Conservation (phyloP, 2,797 vertebrate species). For the Momotus momota region DNA sequence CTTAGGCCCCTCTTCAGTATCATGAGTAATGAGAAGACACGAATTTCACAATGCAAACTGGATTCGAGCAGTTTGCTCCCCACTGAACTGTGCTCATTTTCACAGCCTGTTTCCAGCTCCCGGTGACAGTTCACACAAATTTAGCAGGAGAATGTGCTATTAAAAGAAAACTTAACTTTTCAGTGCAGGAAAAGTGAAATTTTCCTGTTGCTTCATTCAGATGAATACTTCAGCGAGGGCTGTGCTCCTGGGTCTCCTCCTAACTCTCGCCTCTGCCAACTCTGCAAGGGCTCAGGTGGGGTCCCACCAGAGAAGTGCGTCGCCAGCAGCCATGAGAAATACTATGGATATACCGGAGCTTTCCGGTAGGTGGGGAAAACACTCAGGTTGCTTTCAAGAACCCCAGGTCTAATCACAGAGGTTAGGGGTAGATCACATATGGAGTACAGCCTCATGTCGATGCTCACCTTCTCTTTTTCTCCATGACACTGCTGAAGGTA, state of each 20-base stretch:
- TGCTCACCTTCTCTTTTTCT: neutral
- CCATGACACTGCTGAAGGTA: neutral
- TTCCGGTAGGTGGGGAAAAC: neutral
- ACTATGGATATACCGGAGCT: slow-evolving; percentile 53
- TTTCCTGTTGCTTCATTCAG: neutral
- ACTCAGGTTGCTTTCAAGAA: neutral
- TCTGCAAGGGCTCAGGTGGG: slow-evolving; percentile 39
- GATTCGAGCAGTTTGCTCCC: fast-evolving
- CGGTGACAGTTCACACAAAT: fast-evolving
- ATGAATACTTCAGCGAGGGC: slow-evolving; percentile 51
- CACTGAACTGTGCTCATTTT: fast-evolving
- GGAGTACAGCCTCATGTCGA: fast-evolving
- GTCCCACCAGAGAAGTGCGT: neutral
- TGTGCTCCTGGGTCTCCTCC: slow-evolving; percentile 51
- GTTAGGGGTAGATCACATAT: fast-evolving
- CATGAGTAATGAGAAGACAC: neutral
- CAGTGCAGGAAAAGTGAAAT: neutral
- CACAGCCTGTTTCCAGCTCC: neutral
- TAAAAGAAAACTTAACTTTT: neutral
- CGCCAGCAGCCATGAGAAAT: slow-evolving; percentile 51
- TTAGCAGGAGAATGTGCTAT: fast-evolving
- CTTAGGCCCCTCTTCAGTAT: neutral
- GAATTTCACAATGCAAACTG: neutral
- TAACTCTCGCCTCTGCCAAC: slow-evolving; percentile 43
- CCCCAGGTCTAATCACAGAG: neutral